Base-by-base conservation (phyloP, 1,140 invertebrate species). In the Pinna nobilis region DNA sequence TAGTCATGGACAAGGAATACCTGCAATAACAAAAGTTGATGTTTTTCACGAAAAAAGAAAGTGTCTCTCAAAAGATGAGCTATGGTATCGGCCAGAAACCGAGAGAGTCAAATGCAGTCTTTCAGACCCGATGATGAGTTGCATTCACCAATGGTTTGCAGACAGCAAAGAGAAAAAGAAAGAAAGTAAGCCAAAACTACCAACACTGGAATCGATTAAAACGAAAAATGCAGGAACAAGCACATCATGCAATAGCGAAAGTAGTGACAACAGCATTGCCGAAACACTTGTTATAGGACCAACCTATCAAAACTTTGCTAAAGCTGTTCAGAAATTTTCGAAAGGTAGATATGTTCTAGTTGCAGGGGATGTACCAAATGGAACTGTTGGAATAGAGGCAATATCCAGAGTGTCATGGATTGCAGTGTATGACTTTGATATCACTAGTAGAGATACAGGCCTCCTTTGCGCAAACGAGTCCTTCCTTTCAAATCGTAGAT, bases 391-490 rank as follows among this genome's bases (percentile, higher is more conserved):
- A 25, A 11, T 73, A 32, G 77, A 78, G 1, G 68, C 69, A 53
- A 50, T 83, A 33, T 63, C 75, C 11, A 30, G 55, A 4, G 70
- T 78, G 23, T 71, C 75, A n/a, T 83, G 79, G 79, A 66, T 79
- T 23, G 70, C 68, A 7, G 79, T 83, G 5, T 81, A 73, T 57
- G 79, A 83, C 49, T 77, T 83, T 66, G 82, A 83, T 51, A 25
- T 50, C 18, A 35, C 66, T 1, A 76, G 79, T 33, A 67, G 74
- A 47, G 61, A 74, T 15, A 55, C 51, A 2, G 81, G 81, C 6
- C 47, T 79, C 18, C 53, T 81, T 3, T 53, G 47, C 44, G 68
- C 59, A 7, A 47, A 77, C 28, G 77, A 83, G 61, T 55, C 74
- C 37, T 23, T 44, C 4, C 44, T 79, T 28, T 63, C 64, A 61